Base-by-base conservation (phyloP, 2,113 vertebrate genomes). In the Cinclus cinclus region DNA sequence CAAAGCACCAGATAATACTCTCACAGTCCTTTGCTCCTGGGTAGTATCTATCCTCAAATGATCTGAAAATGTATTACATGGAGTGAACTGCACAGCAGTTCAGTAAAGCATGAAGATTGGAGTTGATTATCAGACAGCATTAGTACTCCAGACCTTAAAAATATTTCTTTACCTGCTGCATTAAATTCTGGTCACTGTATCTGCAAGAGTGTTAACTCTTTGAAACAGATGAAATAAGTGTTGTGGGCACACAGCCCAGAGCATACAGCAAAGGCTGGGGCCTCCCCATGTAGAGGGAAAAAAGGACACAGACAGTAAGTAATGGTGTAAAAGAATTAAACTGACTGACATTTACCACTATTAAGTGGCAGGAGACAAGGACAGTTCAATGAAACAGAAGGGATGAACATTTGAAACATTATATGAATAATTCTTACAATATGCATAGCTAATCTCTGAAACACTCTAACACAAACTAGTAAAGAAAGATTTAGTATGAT, bases 51-150 rank as follows among this genome's bases (percentile, higher is more conserved):
- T 58, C 90, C 76, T 89, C 73, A 90, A 87, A 95, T 83, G 47
- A 93, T 94, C 83, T 90, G 68, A 86, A 90, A 94, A 88, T 71
- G 42, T 56, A 83, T 96, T 90, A 89, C 90, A 75, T 4, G 58
- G 27, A 87, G 83, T 22, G 44, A 91, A 37, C 60, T 37, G 68
- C 92, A 77, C 35, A 63, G 75, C 47, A 59, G 63, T 6, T 91
- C 93, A 93, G 75, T 41, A 77, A 80, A 85, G 75, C 69, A 41
- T 13, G 52, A 81, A 93, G 76, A 86, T 81, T 74, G 8, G 21
- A 78, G 60, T 9, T 71, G 67, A 80, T 94, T 95, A 92, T 84
- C 79, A 46, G 79, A 53, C 52, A 87, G 60, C 35, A 84, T 68
- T 75, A 75, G n/a, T 86, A 81, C 52, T 89, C n/a, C 58, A 78